A percentile compares a stretch with the other conserved stretches of the same genome.
Conservation (phyloP, 2,113 vertebrate species). For the Chloebia gouldiae region DNA sequence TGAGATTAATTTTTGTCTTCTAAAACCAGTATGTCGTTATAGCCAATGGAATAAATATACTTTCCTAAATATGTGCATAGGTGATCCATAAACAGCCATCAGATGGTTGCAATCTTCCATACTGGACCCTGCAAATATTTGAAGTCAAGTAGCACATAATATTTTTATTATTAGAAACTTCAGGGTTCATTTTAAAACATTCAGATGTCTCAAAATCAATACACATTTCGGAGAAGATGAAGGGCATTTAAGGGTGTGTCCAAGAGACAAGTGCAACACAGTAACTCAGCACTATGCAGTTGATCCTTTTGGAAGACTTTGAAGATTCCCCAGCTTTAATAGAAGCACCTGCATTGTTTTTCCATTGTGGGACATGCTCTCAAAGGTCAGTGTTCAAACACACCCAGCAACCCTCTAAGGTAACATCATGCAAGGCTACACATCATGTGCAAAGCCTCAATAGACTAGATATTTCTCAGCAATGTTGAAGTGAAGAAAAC, state of each 20-base stretch:
- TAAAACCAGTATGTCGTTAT: background rate
- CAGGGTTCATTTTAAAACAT: background rate
- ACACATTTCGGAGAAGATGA: background rate
- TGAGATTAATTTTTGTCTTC: background rate
- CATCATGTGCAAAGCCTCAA: background rate
- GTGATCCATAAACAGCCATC: background rate
- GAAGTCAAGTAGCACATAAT: background rate
- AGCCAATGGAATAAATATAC: background rate
- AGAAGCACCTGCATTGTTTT: background rate
- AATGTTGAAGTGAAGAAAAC: background rate
- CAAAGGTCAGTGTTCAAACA: background rate
- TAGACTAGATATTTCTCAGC: background rate
- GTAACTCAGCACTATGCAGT: background rate
- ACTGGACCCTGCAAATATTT: background rate
- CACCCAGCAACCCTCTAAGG: background rate
- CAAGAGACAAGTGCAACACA: background rate
- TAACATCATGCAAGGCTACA: background rate
- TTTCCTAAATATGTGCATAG: background rate
- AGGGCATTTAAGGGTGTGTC: background rate
- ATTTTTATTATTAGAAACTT: background rate
- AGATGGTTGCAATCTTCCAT: background rate
- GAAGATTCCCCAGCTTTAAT: background rate
- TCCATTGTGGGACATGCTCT: accelerated
- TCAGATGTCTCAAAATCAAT: background rate
- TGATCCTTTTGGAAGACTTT: background rate